Conservation (phyloP, 2,797 vertebrate species). For the Peromyscus aztecus region DNA sequence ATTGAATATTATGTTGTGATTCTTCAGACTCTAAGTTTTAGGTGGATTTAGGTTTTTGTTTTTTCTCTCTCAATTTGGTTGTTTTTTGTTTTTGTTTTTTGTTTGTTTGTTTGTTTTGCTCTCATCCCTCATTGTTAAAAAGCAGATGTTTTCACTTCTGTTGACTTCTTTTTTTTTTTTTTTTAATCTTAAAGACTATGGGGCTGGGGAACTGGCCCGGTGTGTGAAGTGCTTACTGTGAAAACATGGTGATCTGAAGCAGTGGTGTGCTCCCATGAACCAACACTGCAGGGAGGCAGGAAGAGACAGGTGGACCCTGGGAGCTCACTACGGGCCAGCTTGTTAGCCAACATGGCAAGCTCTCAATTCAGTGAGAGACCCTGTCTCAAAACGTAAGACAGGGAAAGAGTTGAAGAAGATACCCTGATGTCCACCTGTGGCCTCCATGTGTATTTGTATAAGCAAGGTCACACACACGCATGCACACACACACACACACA, state of each 20-base stretch:
- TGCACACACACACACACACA: not conserved
- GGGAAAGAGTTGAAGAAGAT: not conserved
- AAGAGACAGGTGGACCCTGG: not conserved
- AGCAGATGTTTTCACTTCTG: not conserved
- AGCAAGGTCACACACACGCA: not conserved
- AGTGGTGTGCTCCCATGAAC: not conserved
- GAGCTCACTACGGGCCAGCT: not conserved
- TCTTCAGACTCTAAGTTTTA: slow-evolving; percentile 13
- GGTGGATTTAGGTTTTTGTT: not conserved
- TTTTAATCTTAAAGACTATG: not conserved
- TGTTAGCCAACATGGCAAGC: not conserved
- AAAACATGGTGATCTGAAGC: not conserved
- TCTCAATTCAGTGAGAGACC: not conserved
- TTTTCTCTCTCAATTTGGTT: not conserved
- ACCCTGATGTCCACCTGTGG: not conserved
- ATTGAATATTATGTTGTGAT: not conserved
- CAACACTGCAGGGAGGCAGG: not conserved
- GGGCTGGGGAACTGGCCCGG: not conserved
- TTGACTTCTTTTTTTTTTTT: not conserved
- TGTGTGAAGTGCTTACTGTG: not conserved
- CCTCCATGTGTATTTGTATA: not conserved
- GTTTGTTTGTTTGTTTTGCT: not conserved
- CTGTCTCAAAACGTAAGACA: not conserved
- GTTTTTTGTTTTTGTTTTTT: no score
- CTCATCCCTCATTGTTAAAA: not conserved